Evolutionary conservation across 2,888 invertebrate genomes (phyloP).

Genomic region (Epirrhoe alternata): DNA sequence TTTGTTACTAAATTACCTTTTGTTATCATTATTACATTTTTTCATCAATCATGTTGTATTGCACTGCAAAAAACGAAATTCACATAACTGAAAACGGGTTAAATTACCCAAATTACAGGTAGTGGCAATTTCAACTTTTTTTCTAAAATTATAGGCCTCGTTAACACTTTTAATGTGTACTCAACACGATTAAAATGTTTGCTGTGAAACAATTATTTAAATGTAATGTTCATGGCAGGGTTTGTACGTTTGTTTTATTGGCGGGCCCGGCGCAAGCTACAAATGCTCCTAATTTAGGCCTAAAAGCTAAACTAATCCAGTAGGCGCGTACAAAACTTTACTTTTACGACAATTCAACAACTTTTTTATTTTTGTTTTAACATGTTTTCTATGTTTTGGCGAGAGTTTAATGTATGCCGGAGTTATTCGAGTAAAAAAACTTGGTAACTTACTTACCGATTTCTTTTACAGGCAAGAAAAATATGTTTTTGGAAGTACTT

Average conservation of each 20-base stretch:
- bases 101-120: slow-evolving; percentile 38
- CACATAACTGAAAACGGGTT: slow-evolving; percentile 22
- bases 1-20: slow-evolving; percentile 52
- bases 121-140: slow-evolving; percentile 37
- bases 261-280: slow-evolving; percentile 45
- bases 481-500: slow-evolving; percentile 49
- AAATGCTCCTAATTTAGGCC: slow-evolving; percentile 51
- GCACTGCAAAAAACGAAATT: slow-evolving; percentile 16
- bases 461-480: slow-evolving; percentile 54
- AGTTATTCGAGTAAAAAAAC: slow-evolving; percentile 44
- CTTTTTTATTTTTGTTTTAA: slow-evolving; percentile 27
- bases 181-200: slow-evolving; percentile 48
- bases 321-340: slow-evolving; percentile 26
- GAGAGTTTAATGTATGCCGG: slow-evolving; percentile 42
- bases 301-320: slow-evolving; percentile 51
- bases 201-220: slow-evolving; percentile 46
- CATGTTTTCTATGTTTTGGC: slow-evolving; percentile 33
- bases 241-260: slow-evolving; percentile 29
- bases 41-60: slow-evolving; percentile 35
- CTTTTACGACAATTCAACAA: slow-evolving; percentile 19
- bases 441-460: slow-evolving; percentile 30
- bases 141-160: slow-evolving; percentile 40
- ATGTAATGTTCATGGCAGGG: slow-evolving; percentile 36
- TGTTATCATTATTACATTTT: slow-evolving; percentile 31
- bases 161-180: slow-evolving; percentile 38